Evolutionary conservation across 1,140 invertebrate genomes (phyloP), one percentile per base, ranked within the genome.

Genomic region (Orchesella cincta): DNA sequence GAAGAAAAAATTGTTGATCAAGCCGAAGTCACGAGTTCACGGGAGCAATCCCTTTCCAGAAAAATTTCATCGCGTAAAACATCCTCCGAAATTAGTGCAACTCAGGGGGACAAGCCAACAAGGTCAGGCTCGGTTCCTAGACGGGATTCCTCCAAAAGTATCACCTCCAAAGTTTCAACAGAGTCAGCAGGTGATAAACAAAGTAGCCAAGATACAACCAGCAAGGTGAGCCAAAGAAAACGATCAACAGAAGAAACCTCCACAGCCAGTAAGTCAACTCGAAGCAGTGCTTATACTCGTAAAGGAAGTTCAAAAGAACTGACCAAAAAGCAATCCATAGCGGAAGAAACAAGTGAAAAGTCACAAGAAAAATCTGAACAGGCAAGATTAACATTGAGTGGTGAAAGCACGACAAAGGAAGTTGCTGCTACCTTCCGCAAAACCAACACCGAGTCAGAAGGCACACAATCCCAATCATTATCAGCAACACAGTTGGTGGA

Each of bases 291-390:
- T 5, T 71, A 71, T 23, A 71, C 67, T 29, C 14, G 67, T 28
- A 28, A 33, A 12, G 67, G 67, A 14, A 71, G 67, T 36, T 71
- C 67, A 5, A 71, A 71, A n/a, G 71, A 73, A 51, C 3, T 39
- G 26, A 57, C 54, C 14, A 57, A 57, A 5, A 57, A 57, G n/a
- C 3, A 5, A 23, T 57, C 54, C 3, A 57, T 3, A n/a, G 23
- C 3, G 5, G 14, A 3, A n/a, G 54, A 67, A 31, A 64, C 57
- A 8, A 64, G 8, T 29, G 8, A 12, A 64, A 8, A 12, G n/a
- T 29, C 57, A 64, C 5, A 12, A 26, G 14, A 12, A 23, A n/a
- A 26, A 12, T 64, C 57, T 64, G 14, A 26, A 64, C 57, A 64
- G 14, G n/a, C 14, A 64, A 29, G n/a, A 16, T 23, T 23, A 12